These are phyloP conservation scores for Pitta sordida DNA, from an alignment of 2,113 vertebrate genomes.

Conservation along the genomic window DNA sequence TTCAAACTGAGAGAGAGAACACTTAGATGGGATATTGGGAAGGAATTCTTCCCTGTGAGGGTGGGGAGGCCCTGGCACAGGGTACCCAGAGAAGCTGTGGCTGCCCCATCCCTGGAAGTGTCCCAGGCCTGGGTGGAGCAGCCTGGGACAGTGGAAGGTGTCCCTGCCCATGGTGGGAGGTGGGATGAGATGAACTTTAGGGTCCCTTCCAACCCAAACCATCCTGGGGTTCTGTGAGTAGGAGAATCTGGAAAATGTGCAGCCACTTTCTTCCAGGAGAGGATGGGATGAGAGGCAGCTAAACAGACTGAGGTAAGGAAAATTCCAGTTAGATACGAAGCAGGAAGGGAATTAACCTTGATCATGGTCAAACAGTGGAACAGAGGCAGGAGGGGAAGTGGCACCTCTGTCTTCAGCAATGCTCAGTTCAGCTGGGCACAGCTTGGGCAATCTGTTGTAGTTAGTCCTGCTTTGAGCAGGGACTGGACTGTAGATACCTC, in stretches of 20 bases:
- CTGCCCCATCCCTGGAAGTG: not conserved
- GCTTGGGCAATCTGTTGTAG: not conserved
- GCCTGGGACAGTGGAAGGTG: not conserved
- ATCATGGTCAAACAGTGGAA: accelerated
- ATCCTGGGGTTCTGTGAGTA: accelerated
- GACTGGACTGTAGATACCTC: not conserved
- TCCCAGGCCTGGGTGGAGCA: not conserved
- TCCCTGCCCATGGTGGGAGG: too few species aligned
- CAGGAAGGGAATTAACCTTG: not conserved
- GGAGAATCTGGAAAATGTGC: not conserved
- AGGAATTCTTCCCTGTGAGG: not conserved
- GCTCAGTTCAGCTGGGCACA: not conserved
- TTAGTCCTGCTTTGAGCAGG: not conserved
- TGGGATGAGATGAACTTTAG: not conserved
- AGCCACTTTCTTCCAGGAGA: not conserved
- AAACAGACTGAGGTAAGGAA: not conserved
- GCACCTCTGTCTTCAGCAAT: not conserved
- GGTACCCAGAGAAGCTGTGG: not conserved
- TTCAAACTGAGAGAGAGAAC: not conserved
- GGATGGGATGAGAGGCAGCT: not conserved
- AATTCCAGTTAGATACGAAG: not conserved
- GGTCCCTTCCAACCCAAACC: not conserved
- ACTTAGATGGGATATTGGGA: too few species aligned
- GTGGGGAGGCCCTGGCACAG: not conserved
- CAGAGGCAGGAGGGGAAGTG: not conserved